Percentiles rank a stretch among this genome's conserved stretches.
These are phyloP conservation scores for Tamandua tetradactyla DNA, from an alignment of 2,797 vertebrate species.

Conservation along the genomic window DNA sequence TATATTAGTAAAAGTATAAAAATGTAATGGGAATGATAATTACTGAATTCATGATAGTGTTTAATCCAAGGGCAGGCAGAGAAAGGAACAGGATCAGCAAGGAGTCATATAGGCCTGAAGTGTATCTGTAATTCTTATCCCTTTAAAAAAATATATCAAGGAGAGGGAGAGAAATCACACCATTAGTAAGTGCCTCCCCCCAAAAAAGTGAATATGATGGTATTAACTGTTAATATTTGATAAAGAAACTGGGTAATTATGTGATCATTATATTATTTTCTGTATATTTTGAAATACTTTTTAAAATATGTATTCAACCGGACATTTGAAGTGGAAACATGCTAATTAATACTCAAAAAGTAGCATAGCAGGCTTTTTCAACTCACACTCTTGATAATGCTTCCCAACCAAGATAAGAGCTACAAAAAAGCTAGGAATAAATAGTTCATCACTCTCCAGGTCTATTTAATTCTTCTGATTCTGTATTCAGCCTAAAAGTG, in stretches of 20 bases:
- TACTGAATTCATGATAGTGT: not conserved
- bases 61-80: not conserved
- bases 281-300: constrained; percentile 3
- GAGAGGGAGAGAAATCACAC: not conserved
- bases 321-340: constrained; percentile 5
- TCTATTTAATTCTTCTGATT: constrained; percentile 32
- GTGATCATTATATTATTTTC: not conserved
- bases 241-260: not conserved
- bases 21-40: not conserved
- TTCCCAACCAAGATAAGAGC: constrained; percentile 16
- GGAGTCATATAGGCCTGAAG: not conserved
- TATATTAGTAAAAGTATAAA: not conserved
- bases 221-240: not conserved
- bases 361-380: not conserved
- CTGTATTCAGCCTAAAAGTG: not conserved
- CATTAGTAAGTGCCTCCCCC: not conserved
- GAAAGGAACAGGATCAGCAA: not conserved
- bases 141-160: constrained; percentile 1
- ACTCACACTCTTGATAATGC: not conserved
- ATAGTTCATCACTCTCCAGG: not conserved
- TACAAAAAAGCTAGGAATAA: constrained; percentile 4
- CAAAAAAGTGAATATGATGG: not conserved
- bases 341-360: not conserved
- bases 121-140: not conserved
- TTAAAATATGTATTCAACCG: not conserved